These are phyloP conservation scores for Apostichopus leukothele DNA, from an alignment of 53 echinoderm and acorn worm genomes.

Conservation along the genomic window DNA sequence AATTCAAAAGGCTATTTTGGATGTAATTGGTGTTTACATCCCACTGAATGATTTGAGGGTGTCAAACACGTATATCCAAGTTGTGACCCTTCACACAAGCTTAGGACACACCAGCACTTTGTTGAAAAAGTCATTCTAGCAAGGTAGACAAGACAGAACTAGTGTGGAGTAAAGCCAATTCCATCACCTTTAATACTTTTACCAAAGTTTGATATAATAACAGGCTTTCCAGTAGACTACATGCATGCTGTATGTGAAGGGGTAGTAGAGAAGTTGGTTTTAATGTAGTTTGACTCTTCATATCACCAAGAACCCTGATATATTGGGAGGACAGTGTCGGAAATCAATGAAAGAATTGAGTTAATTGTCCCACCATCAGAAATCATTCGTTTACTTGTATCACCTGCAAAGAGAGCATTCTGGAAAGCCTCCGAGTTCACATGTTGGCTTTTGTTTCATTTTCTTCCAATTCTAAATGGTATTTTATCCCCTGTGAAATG, in stretches of 20 bases:
- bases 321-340: not conserved
- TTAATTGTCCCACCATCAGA: not conserved
- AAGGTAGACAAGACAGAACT: slow-evolving; percentile 22
- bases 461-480: slow-evolving; percentile 10
- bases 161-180: slow-evolving; percentile 21
- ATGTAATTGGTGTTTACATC: slow-evolving; percentile 58
- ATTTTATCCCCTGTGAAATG: not conserved
- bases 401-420: slow-evolving; percentile 33
- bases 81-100: slow-evolving; percentile 16
- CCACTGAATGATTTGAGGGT: slow-evolving; percentile 39
- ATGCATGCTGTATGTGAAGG: slow-evolving; percentile 55
- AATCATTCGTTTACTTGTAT: slow-evolving; percentile 18
- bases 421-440: slow-evolving; percentile 35
- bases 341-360: not conserved
- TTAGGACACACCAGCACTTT: slow-evolving; percentile 15
- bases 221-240: slow-evolving; percentile 42
- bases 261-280: slow-evolving; percentile 42
- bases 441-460: slow-evolving; percentile 21
- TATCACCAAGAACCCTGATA: slow-evolving; percentile 28
- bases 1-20: slow-evolving; percentile 65
- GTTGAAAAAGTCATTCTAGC: slow-evolving; percentile 20
- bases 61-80: slow-evolving; percentile 19
- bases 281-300: slow-evolving; percentile 40
- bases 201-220: slow-evolving; percentile 42
- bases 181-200: slow-evolving; percentile 41